Conservation (phyloP, 2,797 vertebrate genomes). For the Lepus oiostolus region DNA sequence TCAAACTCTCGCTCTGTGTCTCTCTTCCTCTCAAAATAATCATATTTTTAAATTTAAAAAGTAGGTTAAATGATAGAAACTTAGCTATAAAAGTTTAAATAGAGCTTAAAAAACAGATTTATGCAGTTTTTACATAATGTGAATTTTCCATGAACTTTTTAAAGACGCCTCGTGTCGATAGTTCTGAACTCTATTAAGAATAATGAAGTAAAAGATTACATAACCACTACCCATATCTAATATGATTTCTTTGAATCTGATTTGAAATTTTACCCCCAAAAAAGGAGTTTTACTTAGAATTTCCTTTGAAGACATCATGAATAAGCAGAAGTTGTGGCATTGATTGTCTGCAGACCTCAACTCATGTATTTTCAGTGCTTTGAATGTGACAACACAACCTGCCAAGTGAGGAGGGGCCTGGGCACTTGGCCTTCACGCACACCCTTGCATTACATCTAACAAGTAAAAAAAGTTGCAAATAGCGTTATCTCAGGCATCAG, state of each 20-base stretch:
- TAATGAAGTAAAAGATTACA: not conserved
- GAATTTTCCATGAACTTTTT: no score
- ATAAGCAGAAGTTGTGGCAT: not conserved
- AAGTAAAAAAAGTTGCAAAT: not conserved
- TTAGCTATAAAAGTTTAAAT: no score
- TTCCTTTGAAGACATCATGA: not conserved
- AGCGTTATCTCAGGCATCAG: slow-evolving; percentile 23
- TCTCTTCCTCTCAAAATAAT: no score
- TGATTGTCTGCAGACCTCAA: not conserved
- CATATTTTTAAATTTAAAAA: no score
- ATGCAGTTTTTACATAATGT: no score
- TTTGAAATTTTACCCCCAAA: not conserved
- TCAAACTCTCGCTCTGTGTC: no score
- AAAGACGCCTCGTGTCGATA: not conserved
- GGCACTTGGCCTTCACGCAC: not conserved
- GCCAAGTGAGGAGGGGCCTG: not conserved
- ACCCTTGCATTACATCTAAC: not conserved
- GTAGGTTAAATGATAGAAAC: no score
- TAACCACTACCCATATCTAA: not conserved
- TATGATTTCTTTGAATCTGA: slow-evolving; percentile 14
- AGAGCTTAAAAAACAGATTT: no score
- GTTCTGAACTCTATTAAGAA: slow-evolving; percentile 11
- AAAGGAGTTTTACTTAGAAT: not conserved
- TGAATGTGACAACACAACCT: not conserved
- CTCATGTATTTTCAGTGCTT: not conserved